phyloP scores from a whole-genome alignment of 2,888 invertebrate species.

The Pyrocoelia pectoralis region DNA sequence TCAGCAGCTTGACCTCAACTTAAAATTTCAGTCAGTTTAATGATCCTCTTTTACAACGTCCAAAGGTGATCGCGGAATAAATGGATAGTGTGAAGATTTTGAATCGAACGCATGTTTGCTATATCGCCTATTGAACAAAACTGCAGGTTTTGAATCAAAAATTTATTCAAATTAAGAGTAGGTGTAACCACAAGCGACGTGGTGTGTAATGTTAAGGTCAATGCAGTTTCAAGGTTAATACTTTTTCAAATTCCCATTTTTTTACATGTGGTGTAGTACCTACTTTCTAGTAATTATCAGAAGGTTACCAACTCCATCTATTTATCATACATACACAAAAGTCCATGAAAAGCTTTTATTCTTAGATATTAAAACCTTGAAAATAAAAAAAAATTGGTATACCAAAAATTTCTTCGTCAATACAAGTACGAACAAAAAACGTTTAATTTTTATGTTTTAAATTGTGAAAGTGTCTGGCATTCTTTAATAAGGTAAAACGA shows the following conservation, averaged over 20 bases:
- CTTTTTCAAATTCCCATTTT: constrained; percentile 8
- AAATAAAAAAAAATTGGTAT: neutral
- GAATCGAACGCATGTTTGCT: too few relatives aligned
- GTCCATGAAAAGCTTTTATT: neutral
- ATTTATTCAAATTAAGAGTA: neutral
- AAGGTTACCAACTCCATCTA: neutral
- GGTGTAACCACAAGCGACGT: neutral
- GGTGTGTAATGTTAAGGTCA: constrained; percentile 10
- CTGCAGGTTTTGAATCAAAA: neutral
- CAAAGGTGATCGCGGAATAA: too few relatives aligned
- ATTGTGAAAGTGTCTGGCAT: constrained; percentile 9
- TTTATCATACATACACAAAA: neutral
- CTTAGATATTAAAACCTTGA: constrained; percentile 2
- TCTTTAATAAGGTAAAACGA: neutral
- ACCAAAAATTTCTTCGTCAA: neutral
- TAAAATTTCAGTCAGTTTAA: neutral
- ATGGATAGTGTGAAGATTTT: too few relatives aligned
- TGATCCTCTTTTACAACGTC: neutral
- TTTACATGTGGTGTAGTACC: neutral
- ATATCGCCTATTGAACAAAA: neutral
- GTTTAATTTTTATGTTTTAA: neutral
- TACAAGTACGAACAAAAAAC: neutral
- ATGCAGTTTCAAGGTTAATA: neutral
- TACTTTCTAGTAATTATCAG: constrained; percentile 6
- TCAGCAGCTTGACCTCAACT: neutral